A percentile compares a stretch with the other conserved stretches of the same genome.
phyloP scores from a whole-genome alignment of 2,888 invertebrate genomes.

The Dasysyrphus albostriatus region DNA sequence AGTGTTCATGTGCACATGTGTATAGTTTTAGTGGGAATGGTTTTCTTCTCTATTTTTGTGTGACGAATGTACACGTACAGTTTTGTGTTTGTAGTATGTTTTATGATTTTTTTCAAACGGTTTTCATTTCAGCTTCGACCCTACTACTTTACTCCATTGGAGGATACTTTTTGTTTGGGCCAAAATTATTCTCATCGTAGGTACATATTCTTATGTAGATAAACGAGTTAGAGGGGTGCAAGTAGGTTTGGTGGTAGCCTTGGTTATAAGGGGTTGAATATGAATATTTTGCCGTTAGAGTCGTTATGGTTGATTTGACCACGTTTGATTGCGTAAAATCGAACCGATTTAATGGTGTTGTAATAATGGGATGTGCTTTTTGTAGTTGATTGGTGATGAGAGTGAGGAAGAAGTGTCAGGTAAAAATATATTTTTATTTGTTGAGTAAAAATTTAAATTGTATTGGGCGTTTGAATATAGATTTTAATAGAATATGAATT shows the following conservation, averaged over 20 bases:
- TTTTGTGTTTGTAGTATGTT: constrained; percentile 69
- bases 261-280: constrained; percentile 27
- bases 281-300: constrained; percentile 49
- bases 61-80: constrained; percentile 61
- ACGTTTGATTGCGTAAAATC: constrained; percentile 68
- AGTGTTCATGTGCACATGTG: constrained; percentile 27
- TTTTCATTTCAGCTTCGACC: constrained; percentile 6
- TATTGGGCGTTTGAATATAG: no score
- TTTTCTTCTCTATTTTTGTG: constrained; percentile 71
- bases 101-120: constrained; percentile 55
- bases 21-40: constrained; percentile 44
- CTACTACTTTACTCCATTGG: constrained; percentile 50
- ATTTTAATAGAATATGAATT: no score
- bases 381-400: not conserved
- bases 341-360: constrained; percentile 73
- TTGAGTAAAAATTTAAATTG: no score
- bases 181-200: constrained; percentile 9
- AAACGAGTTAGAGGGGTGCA: constrained; percentile 66
- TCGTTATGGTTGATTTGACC: constrained; percentile 71
- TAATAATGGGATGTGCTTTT: constrained; percentile 41
- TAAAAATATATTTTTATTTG: not conserved
- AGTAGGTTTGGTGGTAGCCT: constrained; percentile 30
- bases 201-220: constrained; percentile 21
- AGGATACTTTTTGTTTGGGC: constrained; percentile 34
- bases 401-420: not conserved